Percentiles rank a stretch among this genome's conserved stretches.
Conservation (phyloP, 2,113 vertebrate species). For the Actenoides hombroni region DNA sequence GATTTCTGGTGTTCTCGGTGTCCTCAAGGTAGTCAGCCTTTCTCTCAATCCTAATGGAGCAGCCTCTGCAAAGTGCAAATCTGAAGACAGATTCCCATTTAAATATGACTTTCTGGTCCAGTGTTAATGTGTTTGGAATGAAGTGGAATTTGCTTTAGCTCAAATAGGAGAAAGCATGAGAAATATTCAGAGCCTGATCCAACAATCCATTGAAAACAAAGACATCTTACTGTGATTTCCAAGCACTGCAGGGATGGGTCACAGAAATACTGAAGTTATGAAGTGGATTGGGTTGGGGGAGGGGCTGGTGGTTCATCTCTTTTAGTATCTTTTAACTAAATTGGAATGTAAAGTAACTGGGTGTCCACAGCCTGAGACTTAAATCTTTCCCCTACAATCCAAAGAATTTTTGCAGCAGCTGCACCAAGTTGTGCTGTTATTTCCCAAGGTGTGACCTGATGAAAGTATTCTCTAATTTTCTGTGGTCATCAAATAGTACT, state of each 20-base stretch:
- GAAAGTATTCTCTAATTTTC: background rate
- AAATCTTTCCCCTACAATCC: background rate
- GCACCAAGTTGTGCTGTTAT: background rate
- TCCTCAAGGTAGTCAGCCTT: background rate
- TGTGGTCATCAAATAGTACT: background rate
- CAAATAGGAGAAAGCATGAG: constrained; percentile 30
- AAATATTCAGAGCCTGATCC: constrained; percentile 45
- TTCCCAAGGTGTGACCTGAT: background rate
- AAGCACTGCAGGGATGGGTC: background rate
- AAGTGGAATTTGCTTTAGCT: constrained; percentile 11
- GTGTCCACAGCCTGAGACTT: background rate
- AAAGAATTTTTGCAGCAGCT: background rate
- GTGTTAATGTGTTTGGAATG: background rate
- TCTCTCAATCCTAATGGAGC: background rate
- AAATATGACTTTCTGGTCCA: background rate
- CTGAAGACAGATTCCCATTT: background rate
- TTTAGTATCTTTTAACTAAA: background rate
- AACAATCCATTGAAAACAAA: constrained; percentile 17
- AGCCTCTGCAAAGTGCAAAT: background rate
- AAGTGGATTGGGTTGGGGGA: background rate
- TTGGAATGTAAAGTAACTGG: background rate
- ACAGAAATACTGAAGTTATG: background rate
- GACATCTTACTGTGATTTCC: background rate
- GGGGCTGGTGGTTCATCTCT: background rate
- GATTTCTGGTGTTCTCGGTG: background rate